Base-by-base conservation (phyloP, 2,888 invertebrate species). In the Pammene fasciana region DNA sequence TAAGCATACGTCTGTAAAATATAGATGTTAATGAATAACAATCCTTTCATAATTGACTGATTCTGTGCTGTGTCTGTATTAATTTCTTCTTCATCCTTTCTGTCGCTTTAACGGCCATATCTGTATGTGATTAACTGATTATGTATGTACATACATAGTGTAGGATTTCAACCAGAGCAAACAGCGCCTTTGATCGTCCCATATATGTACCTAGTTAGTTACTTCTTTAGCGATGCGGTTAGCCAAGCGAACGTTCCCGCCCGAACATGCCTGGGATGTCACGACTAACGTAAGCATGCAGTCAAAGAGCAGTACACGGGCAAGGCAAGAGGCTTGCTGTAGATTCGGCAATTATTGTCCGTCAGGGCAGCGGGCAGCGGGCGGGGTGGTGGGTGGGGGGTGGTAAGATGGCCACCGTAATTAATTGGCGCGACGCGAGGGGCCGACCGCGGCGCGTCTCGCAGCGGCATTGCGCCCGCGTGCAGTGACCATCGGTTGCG, bases 391-490 rank as follows among this genome's bases (percentile, higher is more conserved):
- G 79, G 80, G 79, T 74, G 76, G 77, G 76, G 79, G 72, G 77
- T 85, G 85, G 86, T 89, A 92, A 92, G 91, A 92, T 89, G 90
- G 91, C 91, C 91, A 89, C 92, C 92, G 90, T 92, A 92, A 92
- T 92, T 92, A 92, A 92, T 92, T 92, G 92, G 90, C 90, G 89
- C 90, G 90, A 92, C 92, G 91, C 91, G 88, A 88, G 90, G 88
- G 90, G 87, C 88, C 90, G 88, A 88, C 90, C 90, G 89, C 90
- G 89, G 86, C 89, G 87, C 87, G 89, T 87, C 88, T 87, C 87
- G 84, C 82, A 86, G 84, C 90, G 89, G 88, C 86, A 86, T 86
- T 86, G 89, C 89, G 87, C 88, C 81, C 87, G 89, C 86, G 88
- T 81, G 43, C 75, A 67, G 77, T 76, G 71, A 36, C 81, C 74